A percentile compares a stretch with the other conserved stretches of the same genome.
Conservation (phyloP, 2,113 vertebrate species). For the Scomber japonicus region DNA sequence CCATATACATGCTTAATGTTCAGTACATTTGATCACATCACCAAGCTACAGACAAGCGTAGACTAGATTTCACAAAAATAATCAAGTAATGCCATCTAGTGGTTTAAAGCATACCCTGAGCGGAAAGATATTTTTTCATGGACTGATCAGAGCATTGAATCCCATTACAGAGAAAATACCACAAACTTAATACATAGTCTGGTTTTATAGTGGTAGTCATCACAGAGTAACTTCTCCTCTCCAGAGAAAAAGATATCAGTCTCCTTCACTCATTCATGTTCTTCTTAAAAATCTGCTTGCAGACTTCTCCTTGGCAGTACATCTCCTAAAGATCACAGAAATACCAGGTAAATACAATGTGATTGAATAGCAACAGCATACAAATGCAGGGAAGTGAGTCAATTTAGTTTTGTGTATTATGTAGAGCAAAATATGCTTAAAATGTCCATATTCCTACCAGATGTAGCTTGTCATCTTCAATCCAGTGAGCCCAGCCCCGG, state of each 20-base stretch:
- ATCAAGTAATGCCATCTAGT: constrained; percentile 59
- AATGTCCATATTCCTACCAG: constrained; percentile 82
- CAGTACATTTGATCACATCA: neutral
- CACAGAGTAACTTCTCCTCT: neutral
- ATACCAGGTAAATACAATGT: neutral
- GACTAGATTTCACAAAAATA: constrained; percentile 1
- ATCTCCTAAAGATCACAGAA: constrained; percentile 84
- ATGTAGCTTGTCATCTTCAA: constrained; percentile 90
- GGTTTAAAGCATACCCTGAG: constrained; percentile 16
- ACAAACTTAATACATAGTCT: neutral
- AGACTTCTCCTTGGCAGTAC: constrained; percentile 90
- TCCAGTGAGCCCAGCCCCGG: constrained; percentile 92
- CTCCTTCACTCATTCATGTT: constrained; percentile 60
- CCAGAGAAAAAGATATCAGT: neutral
- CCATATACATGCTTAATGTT: neutral
- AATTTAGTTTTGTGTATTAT: neutral
- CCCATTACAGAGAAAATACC: constrained; percentile 2
- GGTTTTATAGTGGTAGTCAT: constrained; percentile 18
- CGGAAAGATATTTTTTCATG: neutral
- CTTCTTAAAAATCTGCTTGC: constrained; percentile 90
- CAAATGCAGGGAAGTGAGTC: neutral
- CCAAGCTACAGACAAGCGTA: neutral
- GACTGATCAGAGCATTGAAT: neutral
- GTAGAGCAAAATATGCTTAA: neutral
- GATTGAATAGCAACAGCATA: neutral